phyloP scores from a whole-genome alignment of 2,797 vertebrate genomes.

The Phrynocephalus forsythii region DNA sequence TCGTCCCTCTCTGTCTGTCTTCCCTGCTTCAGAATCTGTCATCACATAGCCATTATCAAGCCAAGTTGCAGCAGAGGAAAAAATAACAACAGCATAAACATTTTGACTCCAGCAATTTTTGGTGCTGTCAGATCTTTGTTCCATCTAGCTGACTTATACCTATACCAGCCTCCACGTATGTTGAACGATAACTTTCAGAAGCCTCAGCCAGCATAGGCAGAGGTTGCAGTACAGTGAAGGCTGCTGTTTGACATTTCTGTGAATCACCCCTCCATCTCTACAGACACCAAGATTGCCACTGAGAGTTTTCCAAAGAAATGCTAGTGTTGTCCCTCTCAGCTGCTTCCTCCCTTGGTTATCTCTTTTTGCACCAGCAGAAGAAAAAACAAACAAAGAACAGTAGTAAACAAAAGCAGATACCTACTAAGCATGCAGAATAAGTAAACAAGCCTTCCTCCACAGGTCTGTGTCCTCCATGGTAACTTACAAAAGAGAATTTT shows the following conservation, averaged over 20 bases:
- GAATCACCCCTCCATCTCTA: not conserved
- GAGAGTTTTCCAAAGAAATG: not conserved
- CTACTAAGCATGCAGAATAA: rapidly evolving
- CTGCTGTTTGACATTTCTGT: not conserved
- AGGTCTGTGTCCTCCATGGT: not conserved
- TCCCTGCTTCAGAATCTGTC: not conserved
- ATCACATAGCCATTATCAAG: not conserved
- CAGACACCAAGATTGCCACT: not conserved
- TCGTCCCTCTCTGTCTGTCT: not conserved
- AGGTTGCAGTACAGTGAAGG: not conserved
- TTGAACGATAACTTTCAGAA: not conserved
- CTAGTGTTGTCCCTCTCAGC: not conserved
- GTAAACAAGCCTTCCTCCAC: rapidly evolving
- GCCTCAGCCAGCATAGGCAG: not conserved
- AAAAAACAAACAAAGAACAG: not conserved
- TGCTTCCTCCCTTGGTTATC: not conserved
- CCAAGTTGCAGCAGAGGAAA: too few species aligned
- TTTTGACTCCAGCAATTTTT: not conserved
- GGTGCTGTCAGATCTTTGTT: not conserved
- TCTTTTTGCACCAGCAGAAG: not conserved
- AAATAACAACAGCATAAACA: not conserved
- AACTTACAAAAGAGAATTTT: not conserved
- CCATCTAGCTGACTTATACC: not conserved
- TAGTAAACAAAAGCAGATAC: not conserved
- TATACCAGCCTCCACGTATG: not conserved